Evolutionary conservation across 2,113 vertebrate species (phyloP).

Genomic region (Pitta sordida): DNA sequence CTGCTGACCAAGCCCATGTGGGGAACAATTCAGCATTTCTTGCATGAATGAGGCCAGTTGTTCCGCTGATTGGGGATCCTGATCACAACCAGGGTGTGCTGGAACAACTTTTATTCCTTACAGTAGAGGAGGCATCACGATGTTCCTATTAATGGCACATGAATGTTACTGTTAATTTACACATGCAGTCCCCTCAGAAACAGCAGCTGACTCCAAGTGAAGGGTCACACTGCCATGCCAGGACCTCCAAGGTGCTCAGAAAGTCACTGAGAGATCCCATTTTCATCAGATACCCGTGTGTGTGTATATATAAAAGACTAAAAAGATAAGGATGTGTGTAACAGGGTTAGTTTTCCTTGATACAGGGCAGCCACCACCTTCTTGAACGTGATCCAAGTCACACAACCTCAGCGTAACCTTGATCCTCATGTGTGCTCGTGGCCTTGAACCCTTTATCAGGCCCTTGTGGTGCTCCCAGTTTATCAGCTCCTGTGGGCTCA

Average conservation of each 20-base stretch:
- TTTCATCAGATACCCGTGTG: neutral
- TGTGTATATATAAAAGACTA: neutral
- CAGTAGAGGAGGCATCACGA: neutral
- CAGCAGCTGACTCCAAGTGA: neutral
- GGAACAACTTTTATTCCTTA: neutral
- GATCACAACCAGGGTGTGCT: neutral
- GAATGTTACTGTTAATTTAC: neutral
- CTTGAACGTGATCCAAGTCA: neutral
- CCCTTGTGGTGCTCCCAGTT: neutral
- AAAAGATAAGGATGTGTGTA: neutral
- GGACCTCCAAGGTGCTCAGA: neutral
- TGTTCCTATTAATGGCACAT: neutral
- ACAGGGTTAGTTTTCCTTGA: accelerated
- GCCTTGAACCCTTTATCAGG: neutral
- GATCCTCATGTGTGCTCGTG: neutral
- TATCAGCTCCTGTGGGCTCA: neutral
- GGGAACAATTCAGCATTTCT: constrained; percentile 7
- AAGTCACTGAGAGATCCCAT: neutral
- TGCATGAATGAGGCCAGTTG: constrained; percentile 3
- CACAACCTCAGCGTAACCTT: neutral
- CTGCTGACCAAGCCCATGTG: constrained; percentile 35
- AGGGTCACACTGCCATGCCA: neutral
- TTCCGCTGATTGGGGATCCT: neutral
- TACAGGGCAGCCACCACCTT: neutral
- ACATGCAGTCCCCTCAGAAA: neutral